Base-by-base conservation (phyloP, 2,888 invertebrate species). In the Scaeva pyrastri region DNA sequence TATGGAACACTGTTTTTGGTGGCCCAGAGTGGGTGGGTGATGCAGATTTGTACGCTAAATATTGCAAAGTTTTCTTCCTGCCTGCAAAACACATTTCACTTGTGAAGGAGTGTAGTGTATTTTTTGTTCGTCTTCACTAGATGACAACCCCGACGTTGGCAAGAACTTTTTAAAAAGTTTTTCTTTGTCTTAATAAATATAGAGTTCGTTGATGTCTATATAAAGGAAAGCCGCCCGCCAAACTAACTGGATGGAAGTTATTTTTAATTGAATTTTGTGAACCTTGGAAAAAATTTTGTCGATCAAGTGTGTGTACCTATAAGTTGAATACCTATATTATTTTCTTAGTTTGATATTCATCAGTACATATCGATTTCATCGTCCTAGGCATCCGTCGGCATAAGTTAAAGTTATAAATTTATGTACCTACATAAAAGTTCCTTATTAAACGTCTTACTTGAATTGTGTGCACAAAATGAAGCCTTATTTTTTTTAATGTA, bases 41-140 rank as follows among this genome's bases (percentile, higher is more conserved):
- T 81, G 81, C 81, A 85, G 73, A 77, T 73, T 81, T 81, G 66
- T 81, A 76, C 76, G 72, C 77, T 81, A 52, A 81, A 62, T 71
- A 73, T 60, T 76, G 70, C 36, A 71, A 73, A 66, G 41, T 43
- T 71, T 64, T 70, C 43, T 48, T 68, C 66, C 26, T 50, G 14
- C 31, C 36, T 52, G 19, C 58, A 19, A 21, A 72, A 76, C 71
- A 48, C 52, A 68, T 68, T 52, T 71, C 26, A 66, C 14, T 58
- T 31, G 56, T 58, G 14, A 66, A 73, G 48, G 36, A 48, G 72
- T 77, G 36, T 55, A 31, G 55, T 71, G 48, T 73, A 73, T 78
- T 62, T 64, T 39, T 43, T 52, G 19, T 78, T 68, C 36, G 12
- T 16, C 50, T 36, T 48, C 5, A 48, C 7, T 36, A 39, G 39